Evolutionary conservation across 1,140 invertebrate genomes (phyloP).

Genomic region (Zaprionus kolodkinae): DNA sequence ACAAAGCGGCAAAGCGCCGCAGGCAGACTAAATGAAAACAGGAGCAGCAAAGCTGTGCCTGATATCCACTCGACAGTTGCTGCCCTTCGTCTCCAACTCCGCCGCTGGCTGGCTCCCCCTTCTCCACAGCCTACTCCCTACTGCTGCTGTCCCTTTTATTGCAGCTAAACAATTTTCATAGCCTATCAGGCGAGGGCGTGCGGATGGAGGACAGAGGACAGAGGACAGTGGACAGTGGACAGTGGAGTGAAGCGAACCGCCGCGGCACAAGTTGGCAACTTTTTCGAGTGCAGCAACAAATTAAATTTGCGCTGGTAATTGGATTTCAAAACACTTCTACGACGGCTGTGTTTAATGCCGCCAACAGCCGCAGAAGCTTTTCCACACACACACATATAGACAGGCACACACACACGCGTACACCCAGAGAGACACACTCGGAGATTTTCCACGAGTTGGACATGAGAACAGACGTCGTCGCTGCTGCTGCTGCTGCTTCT

Average conservation of each 20-base stretch:
- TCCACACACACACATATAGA: conserved; percentile 36
- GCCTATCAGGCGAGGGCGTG: conserved; percentile 57
- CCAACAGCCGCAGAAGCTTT: conserved; percentile 74
- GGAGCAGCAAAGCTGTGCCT: conserved; percentile 47
- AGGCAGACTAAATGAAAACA: conserved; percentile 42
- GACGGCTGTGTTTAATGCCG: conserved; percentile 79
- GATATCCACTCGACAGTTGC: conserved; percentile 36
- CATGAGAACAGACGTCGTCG: conserved; percentile 48
- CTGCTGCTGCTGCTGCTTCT: no score
- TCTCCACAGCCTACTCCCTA: conserved; percentile 2
- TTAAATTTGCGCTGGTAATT: conserved; percentile 83
- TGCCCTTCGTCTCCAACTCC: not conserved
- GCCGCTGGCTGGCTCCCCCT: no score
- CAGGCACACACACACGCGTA: conserved; percentile 21
- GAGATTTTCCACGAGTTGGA: conserved; percentile 54
- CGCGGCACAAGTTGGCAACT: conserved; percentile 72
- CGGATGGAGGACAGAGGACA: not conserved
- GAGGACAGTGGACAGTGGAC: not conserved
- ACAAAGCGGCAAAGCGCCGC: conserved; percentile 21
- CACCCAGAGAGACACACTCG: conserved; percentile 16
- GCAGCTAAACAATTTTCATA: conserved; percentile 82
- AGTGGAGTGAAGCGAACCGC: not conserved
- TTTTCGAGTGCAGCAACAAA: conserved; percentile 83
- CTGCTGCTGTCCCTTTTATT: conserved; percentile 62
- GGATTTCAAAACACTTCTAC: conserved; percentile 81